Conservation (phyloP, 2,888 invertebrate species). For the Hemithea aestivaria region DNA sequence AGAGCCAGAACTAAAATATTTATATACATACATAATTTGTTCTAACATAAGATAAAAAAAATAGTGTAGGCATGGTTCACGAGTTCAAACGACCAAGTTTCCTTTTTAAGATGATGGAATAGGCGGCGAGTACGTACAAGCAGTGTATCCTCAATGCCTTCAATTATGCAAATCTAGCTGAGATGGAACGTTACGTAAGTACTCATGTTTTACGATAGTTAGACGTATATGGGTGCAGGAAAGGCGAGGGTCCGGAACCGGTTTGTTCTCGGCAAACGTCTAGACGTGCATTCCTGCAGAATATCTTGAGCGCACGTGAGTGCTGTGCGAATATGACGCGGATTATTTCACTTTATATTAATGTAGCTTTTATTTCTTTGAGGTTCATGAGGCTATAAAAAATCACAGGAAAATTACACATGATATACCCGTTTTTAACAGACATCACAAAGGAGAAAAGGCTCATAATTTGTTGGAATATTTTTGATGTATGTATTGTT, state of each 20-base stretch:
- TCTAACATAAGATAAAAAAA: too few relatives aligned
- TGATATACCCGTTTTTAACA: too few relatives aligned
- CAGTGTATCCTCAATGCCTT: constrained; percentile 7
- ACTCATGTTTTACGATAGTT: constrained; percentile 6
- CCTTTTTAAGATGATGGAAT: neutral
- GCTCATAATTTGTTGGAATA: too few relatives aligned
- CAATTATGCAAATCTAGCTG: constrained; percentile 11
- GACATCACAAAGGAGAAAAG: too few relatives aligned
- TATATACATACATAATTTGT: too few relatives aligned
- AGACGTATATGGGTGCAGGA: constrained; percentile 13
- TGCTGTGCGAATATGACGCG: constrained; percentile 6
- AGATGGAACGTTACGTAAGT: constrained; percentile 12
- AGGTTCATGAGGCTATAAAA: too few relatives aligned
- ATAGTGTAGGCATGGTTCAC: neutral
- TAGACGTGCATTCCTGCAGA: constrained; percentile 25
- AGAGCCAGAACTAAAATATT: too few relatives aligned
- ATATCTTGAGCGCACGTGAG: constrained; percentile 14
- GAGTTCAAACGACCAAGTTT: constrained; percentile 5
- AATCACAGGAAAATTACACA: too few relatives aligned
- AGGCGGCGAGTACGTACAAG: constrained; percentile 2
- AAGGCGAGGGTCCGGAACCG: constrained; percentile 18
- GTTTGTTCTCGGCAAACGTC: constrained; percentile 22
- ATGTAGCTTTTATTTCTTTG: too few relatives aligned
- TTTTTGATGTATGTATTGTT: too few relatives aligned
- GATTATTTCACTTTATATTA: too few relatives aligned